Evolutionary conservation across 2,888 invertebrate species (phyloP).

Genomic region (Acrobasis repandana): DNA sequence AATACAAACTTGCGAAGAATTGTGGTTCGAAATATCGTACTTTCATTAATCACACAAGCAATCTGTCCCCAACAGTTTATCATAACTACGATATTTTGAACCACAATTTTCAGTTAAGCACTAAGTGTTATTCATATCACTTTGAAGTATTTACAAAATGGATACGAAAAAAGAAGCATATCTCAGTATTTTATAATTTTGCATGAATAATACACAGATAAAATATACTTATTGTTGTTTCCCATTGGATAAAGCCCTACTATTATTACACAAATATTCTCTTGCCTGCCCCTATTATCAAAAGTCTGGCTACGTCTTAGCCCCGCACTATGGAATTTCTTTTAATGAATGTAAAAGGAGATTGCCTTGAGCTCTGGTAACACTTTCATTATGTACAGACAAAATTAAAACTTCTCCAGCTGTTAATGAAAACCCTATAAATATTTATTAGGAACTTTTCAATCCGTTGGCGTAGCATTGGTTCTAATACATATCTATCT

Average conservation of each 20-base stretch:
- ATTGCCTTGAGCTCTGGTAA: constrained; percentile 26
- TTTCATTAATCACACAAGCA: too few species aligned
- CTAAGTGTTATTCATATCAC: too few species aligned
- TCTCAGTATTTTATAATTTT: too few species aligned
- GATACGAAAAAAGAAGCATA: too few species aligned
- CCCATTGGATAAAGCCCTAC: neutral
- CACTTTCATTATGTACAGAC: constrained; percentile 21
- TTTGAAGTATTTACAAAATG: too few species aligned
- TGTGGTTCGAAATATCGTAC: too few species aligned
- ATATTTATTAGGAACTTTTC: neutral
- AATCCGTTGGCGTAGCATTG: neutral
- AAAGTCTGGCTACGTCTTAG: constrained; percentile 11
- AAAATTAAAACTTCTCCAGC: constrained; percentile 16
- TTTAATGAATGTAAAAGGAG: constrained; percentile 41
- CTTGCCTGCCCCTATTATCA: neutral
- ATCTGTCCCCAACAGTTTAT: too few species aligned
- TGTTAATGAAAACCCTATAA: constrained; percentile 1
- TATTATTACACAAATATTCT: neutral
- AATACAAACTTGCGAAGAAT: too few species aligned
- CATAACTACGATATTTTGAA: too few species aligned
- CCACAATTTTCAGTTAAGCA: too few species aligned
- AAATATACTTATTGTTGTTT: too few species aligned
- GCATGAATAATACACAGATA: too few species aligned
- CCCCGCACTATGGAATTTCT: constrained; percentile 50
- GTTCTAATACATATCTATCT: neutral